Evolutionary conservation across 2,113 vertebrate species (phyloP).

Genomic region (Sialia sialis): DNA sequence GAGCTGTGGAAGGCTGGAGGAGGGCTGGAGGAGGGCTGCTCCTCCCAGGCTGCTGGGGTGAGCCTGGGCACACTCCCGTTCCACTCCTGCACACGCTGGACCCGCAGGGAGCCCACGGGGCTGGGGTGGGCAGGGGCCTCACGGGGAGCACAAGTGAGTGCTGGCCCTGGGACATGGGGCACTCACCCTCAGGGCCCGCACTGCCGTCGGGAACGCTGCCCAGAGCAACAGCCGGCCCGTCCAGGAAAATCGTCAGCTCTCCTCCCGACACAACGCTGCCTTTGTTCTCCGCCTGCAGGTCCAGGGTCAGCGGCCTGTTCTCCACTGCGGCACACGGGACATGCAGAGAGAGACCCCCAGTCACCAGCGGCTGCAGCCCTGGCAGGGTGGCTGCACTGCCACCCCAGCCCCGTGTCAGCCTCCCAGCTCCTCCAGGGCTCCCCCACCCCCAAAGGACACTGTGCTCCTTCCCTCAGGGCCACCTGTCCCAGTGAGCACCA

Average conservation of each 20-base stretch:
- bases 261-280: conserved; percentile 88
- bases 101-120: accelerated
- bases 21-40: background rate
- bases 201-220: conserved; percentile 87
- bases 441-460: accelerated
- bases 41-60: background rate
- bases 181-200: conserved; percentile 87
- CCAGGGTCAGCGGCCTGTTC: conserved; percentile 91
- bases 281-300: conserved; percentile 95
- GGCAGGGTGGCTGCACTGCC: background rate
- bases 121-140: background rate
- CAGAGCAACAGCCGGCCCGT: conserved; percentile 90
- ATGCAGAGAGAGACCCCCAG: background rate
- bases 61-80: accelerated
- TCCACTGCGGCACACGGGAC: conserved; percentile 80
- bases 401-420: background rate
- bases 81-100: background rate
- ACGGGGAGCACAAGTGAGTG: background rate
- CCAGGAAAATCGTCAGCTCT: conserved; percentile 94
- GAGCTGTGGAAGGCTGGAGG: background rate
- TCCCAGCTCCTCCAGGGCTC: background rate
- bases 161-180: conserved; percentile 10
- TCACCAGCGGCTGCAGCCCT: background rate
- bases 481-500: accelerated
- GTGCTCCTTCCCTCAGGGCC: accelerated